Evolutionary conservation across 2,113 vertebrate species (phyloP).

Genomic region (Mystacornis crossleyi): DNA sequence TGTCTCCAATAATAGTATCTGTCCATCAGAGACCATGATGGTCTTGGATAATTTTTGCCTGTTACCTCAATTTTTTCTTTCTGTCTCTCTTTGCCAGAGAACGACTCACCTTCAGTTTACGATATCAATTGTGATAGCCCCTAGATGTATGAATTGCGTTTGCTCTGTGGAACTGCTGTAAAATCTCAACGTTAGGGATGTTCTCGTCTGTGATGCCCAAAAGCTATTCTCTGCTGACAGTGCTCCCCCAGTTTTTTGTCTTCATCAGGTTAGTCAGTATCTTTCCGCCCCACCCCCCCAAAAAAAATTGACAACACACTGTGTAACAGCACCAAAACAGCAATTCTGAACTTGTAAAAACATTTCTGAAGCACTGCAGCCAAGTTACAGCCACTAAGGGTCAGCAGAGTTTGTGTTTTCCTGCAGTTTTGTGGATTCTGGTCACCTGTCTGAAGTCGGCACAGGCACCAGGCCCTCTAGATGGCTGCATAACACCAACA

Average conservation of each 20-base stretch:
- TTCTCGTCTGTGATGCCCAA: background rate
- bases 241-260: background rate
- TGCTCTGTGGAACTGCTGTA: background rate
- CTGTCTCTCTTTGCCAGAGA: background rate
- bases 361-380: background rate
- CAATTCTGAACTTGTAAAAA: background rate
- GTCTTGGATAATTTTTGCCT: background rate
- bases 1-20: background rate
- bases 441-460: fast-evolving
- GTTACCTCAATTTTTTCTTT: background rate
- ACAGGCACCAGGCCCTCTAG: slow-evolving; percentile 26
- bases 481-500: slow-evolving; percentile 55
- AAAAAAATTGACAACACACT: background rate
- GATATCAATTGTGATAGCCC: background rate
- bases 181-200: background rate
- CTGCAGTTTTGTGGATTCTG: background rate
- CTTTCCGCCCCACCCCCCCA: fast-evolving
- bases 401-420: slow-evolving; percentile 32
- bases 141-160: background rate
- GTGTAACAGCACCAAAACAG: background rate
- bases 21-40: background rate
- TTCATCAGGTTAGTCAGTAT: background rate
- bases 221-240: background rate
- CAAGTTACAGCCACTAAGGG: slow-evolving; percentile 6
- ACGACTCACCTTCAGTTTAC: background rate